phyloP scores from a whole-genome alignment of 2,888 invertebrate species.

The Osmoderma eremita region DNA sequence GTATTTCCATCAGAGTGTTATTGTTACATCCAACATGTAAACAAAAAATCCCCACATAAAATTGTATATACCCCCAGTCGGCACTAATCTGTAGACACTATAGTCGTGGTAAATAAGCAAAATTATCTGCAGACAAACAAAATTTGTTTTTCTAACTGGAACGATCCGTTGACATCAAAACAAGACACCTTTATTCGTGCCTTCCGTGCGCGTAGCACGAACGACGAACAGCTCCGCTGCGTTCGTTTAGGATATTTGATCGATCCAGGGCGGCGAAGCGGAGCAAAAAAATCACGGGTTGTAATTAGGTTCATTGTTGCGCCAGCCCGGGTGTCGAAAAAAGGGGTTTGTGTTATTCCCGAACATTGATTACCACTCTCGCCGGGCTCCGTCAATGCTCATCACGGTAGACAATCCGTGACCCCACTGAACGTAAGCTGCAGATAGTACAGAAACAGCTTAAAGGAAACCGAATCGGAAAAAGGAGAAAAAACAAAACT shows the following conservation, averaged over 20 bases:
- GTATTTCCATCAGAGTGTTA: no score
- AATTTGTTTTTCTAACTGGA: conserved; percentile 6
- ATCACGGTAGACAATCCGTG: neutral
- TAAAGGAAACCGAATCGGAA: conserved; percentile 19
- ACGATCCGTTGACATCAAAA: conserved; percentile 18
- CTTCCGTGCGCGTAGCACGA: neutral
- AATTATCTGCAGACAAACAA: conserved; percentile 1
- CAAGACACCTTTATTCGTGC: conserved; percentile 15
- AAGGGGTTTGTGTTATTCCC: conserved; percentile 26
- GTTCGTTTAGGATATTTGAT: conserved; percentile 13
- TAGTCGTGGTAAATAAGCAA: neutral
- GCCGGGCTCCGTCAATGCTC: neutral
- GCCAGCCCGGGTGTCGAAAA: conserved; percentile 14
- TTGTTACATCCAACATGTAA: no score
- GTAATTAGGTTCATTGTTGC: conserved; percentile 33
- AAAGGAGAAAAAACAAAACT: neutral
- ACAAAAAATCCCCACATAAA: no score
- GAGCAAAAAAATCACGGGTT: conserved; percentile 19
- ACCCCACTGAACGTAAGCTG: neutral
- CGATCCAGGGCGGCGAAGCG: conserved; percentile 11
- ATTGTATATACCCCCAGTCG: no score
- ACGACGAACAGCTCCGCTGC: neutral
- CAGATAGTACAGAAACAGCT: neutral
- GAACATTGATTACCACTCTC: neutral
- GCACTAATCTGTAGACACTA: no score